A percentile compares a stretch with the other conserved stretches of the same genome.
phyloP scores from a whole-genome alignment of 1,140 invertebrate species.

The Drosophila auraria region DNA sequence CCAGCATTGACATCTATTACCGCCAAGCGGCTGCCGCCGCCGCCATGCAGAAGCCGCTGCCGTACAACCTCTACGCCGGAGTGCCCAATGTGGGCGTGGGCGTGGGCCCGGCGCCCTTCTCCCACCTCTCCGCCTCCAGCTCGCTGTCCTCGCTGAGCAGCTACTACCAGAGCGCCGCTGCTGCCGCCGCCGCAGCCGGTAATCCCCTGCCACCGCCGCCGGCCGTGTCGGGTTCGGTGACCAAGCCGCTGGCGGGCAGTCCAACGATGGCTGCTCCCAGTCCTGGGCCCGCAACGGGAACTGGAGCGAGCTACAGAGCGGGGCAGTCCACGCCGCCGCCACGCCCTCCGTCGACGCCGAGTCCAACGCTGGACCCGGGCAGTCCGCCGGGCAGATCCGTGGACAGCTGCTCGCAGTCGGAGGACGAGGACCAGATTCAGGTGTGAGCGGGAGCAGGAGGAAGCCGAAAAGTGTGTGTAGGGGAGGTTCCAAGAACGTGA shows the following conservation, averaged over 20 bases:
- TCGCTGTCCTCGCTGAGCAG: slow-evolving; percentile 84
- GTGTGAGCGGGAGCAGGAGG: slow-evolving; percentile 55
- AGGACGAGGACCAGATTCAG: slow-evolving; percentile 84
- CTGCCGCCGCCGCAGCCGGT: slow-evolving; percentile 61
- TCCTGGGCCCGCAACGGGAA: neutral
- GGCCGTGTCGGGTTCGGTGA: neutral
- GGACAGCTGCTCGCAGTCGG: slow-evolving; percentile 81
- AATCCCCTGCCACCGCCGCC: slow-evolving; percentile 17
- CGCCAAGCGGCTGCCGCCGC: slow-evolving; percentile 89
- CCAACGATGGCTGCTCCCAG: neutral
- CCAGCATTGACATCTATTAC: slow-evolving; percentile 92
- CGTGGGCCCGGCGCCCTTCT: slow-evolving; percentile 71
- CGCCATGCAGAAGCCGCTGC: slow-evolving; percentile 93
- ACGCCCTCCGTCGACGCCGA: slow-evolving; percentile 77
- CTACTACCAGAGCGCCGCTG: slow-evolving; percentile 80
- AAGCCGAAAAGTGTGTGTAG: neutral
- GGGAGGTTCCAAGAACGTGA: neutral
- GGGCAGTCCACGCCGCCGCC: slow-evolving; percentile 36
- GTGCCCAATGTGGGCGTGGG: slow-evolving; percentile 71
- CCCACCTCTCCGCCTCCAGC: slow-evolving; percentile 84
- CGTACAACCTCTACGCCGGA: slow-evolving; percentile 88
- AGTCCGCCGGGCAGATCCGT: slow-evolving; percentile 83
- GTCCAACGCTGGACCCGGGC: slow-evolving; percentile 83
- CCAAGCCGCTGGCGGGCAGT: slow-evolving; percentile 6
- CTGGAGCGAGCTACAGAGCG: slow-evolving; percentile 4